Evolutionary conservation across 2,797 vertebrate genomes (phyloP).

Genomic region (Platalea minor): DNA sequence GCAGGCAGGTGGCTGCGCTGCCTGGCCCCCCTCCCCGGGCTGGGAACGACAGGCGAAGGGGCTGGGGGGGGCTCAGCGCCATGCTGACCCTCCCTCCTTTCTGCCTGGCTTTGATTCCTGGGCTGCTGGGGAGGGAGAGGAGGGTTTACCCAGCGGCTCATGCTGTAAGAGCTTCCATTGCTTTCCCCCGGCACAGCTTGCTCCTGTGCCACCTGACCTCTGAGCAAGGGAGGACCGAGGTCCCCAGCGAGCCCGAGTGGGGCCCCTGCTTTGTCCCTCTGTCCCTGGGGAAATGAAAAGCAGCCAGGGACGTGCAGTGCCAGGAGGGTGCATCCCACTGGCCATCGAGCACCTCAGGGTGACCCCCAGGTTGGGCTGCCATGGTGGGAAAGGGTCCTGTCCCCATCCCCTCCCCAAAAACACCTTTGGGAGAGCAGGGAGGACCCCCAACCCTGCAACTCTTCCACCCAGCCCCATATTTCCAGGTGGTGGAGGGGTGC

Average conservation of each 20-base stretch:
- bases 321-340: neutral
- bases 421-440: neutral
- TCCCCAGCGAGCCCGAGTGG: fast-evolving
- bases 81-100: neutral
- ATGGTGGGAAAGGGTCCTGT: neutral
- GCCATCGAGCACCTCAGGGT: fast-evolving
- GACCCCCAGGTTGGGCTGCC: neutral
- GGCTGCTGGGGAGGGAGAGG: neutral
- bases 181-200: neutral
- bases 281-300: neutral
- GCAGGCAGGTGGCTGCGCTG: neutral
- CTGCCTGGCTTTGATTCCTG: neutral
- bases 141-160: neutral
- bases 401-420: neutral
- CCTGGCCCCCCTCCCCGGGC: neutral
- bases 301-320: neutral
- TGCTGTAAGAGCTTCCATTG: neutral
- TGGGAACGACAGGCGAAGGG: neutral
- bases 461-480: neutral
- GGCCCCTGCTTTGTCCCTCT: neutral
- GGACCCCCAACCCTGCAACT: neutral
- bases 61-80: neutral
- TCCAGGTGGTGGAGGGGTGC: neutral
- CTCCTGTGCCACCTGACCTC: neutral
- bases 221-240: neutral